Conservation (phyloP, 2,113 vertebrate genomes). For the Lichenostomus cassidix region DNA sequence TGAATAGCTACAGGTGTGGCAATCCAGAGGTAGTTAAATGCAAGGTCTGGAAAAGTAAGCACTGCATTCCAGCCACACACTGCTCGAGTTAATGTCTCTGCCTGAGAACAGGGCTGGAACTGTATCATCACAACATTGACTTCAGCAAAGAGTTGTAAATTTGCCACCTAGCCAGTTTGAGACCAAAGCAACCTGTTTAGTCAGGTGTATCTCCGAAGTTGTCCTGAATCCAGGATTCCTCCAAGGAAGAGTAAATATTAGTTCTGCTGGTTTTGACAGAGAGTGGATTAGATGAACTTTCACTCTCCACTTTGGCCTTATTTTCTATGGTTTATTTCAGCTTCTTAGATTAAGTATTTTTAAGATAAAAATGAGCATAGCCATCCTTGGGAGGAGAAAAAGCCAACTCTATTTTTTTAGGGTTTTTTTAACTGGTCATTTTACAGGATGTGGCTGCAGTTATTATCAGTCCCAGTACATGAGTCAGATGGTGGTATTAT, state of each 20-base stretch:
- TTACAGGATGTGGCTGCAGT: not conserved
- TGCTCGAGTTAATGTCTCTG: not conserved
- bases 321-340: not conserved
- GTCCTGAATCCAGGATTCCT: slow-evolving; percentile 5
- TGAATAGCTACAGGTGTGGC: not conserved
- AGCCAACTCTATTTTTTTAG: not conserved
- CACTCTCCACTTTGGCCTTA: not conserved
- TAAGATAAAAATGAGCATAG: not conserved
- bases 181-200: slow-evolving; percentile 35
- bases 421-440: not conserved
- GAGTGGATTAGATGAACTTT: not conserved
- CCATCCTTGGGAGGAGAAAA: not conserved
- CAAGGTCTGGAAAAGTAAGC: slow-evolving; percentile 24
- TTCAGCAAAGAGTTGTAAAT: not conserved
- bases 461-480: not conserved
- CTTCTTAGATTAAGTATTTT: not conserved
- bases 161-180: not conserved
- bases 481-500: not conserved
- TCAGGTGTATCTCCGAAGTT: slow-evolving; percentile 32
- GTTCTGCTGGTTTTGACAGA: not conserved
- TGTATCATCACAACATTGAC: not conserved
- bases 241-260: slow-evolving; percentile 32
- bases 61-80: not conserved
- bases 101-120: slow-evolving; percentile 21
- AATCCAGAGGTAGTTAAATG: not conserved